A percentile compares a stretch with the other conserved stretches of the same genome.
Evolutionary conservation across 2,797 vertebrate species (phyloP).

Genomic region (Squalus acanthias): DNA sequence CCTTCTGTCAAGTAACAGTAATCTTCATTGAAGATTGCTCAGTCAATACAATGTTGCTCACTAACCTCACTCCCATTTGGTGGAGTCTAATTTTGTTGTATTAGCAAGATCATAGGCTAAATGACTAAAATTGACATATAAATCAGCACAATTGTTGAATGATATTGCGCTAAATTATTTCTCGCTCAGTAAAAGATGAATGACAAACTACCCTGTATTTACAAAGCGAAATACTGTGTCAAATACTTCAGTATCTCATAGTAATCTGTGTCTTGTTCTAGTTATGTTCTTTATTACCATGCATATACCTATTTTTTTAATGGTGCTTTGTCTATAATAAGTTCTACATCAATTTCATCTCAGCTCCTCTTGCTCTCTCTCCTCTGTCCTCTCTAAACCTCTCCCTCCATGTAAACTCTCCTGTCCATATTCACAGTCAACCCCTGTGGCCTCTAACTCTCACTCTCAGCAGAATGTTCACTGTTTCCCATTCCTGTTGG

Average conservation of each 20-base stretch:
- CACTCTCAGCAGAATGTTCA: background rate
- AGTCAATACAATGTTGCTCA: background rate
- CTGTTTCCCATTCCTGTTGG: background rate
- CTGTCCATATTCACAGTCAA: background rate
- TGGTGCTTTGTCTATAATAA: background rate
- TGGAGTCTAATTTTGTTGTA: too few species aligned
- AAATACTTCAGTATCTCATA: background rate
- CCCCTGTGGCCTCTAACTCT: background rate
- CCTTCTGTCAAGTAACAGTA: background rate
- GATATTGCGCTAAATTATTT: too few species aligned
- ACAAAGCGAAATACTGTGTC: background rate
- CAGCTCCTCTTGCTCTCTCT: background rate
- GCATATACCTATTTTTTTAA: background rate
- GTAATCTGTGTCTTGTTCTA: background rate
- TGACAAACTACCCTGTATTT: too few species aligned
- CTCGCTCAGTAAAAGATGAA: too few species aligned
- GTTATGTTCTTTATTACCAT: background rate
- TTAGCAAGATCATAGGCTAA: too few species aligned
- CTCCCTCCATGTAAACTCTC: background rate
- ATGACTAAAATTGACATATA: too few species aligned
- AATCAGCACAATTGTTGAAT: too few species aligned
- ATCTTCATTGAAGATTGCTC: background rate
- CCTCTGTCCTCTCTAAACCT: background rate
- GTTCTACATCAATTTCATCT: background rate
- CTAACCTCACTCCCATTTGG: background rate